These are phyloP conservation scores for Merluccius polli DNA, from an alignment of 2,797 vertebrate species.

Conservation along the genomic window DNA sequence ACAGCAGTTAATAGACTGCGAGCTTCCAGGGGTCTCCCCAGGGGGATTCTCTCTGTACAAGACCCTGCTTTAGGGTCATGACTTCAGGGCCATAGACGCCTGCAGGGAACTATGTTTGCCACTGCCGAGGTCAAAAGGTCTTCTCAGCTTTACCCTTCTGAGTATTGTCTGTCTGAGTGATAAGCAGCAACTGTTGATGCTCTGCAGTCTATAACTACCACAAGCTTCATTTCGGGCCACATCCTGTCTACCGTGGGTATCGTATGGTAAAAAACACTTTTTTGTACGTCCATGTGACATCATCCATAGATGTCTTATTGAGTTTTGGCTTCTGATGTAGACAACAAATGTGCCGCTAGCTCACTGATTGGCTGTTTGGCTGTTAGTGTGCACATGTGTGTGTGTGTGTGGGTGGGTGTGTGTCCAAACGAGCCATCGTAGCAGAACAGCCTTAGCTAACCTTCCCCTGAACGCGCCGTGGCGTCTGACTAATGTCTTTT, in stretches of 20 bases:
- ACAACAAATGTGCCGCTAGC: neutral
- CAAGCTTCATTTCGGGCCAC: no score
- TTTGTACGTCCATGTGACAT: neutral
- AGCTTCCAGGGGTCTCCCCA: no score
- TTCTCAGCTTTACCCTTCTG: neutral
- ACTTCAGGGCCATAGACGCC: no score
- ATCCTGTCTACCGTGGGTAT: no score
- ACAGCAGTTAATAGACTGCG: neutral
- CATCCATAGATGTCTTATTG: neutral
- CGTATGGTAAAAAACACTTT: no score
- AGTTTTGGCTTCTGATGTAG: neutral
- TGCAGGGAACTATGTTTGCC: neutral
- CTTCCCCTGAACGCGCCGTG: neutral
- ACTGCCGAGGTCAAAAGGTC: neutral
- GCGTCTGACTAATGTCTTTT: neutral
- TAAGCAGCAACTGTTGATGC: neutral
- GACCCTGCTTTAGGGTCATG: neutral
- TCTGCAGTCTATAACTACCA: neutral
- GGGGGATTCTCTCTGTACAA: neutral
- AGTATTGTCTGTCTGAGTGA: neutral
- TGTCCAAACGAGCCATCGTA: neutral
- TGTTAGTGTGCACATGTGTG: no score
- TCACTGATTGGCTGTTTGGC: neutral
- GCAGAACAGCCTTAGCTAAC: neutral
- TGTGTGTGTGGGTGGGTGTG: neutral